Percentiles rank a stretch among this genome's conserved stretches.
These are phyloP conservation scores for Plemyria rubiginata DNA, from an alignment of 2,888 invertebrate species.

Conservation along the genomic window DNA sequence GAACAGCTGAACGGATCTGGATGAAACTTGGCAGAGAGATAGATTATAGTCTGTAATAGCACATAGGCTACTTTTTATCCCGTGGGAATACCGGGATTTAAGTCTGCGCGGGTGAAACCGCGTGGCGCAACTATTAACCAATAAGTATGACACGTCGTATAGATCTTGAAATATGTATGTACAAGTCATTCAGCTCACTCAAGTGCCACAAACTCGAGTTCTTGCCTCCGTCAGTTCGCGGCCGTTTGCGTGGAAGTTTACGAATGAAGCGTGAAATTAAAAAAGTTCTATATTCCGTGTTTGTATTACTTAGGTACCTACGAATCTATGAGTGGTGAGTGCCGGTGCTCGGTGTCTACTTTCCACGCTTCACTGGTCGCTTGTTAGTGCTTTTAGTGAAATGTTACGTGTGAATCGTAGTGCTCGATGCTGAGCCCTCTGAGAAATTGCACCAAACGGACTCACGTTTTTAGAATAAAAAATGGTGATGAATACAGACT, in stretches of 20 bases:
- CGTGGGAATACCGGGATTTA: too few species aligned
- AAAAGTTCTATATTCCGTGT: constrained; percentile 71
- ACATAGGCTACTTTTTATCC: too few species aligned
- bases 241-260: constrained; percentile 60
- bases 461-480: constrained; percentile 29
- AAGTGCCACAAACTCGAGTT: constrained; percentile 52
- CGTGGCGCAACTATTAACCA: constrained; percentile 7
- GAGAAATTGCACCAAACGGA: constrained; percentile 33
- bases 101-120: too few species aligned
- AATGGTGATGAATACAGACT: not conserved
- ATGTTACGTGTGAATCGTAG: constrained; percentile 46
- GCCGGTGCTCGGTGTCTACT: constrained; percentile 41
- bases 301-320: constrained; percentile 47
- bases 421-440: constrained; percentile 23
- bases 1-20: too few species aligned
- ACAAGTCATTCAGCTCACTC: constrained; percentile 25
- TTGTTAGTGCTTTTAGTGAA: constrained; percentile 47
- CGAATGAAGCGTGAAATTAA: constrained; percentile 81
- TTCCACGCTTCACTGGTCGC: constrained; percentile 50
- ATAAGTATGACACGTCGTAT: constrained; percentile 15
- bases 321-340: constrained; percentile 51
- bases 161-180: constrained; percentile 17
- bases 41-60: too few species aligned
- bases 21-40: too few species aligned
- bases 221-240: constrained; percentile 49